Evolutionary conservation across 1,140 invertebrate genomes (phyloP).

Genomic region (Tetranychus urticae): DNA sequence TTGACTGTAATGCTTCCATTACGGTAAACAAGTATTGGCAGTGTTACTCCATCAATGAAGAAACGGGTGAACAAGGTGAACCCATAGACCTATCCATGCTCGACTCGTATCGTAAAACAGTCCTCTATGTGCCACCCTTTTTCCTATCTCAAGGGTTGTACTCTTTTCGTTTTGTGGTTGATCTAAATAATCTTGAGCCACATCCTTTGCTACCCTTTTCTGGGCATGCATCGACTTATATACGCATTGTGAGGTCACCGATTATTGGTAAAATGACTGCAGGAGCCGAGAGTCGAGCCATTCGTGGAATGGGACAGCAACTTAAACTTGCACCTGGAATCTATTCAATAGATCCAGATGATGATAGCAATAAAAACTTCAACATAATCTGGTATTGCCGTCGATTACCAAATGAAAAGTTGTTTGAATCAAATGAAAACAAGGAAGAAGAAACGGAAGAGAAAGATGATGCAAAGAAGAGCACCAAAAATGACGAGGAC

Average conservation of each 20-base stretch:
- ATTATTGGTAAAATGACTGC: constrained; percentile 15
- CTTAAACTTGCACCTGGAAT: constrained; percentile 12
- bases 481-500: too few species aligned
- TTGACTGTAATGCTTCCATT: constrained; percentile 14
- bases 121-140: constrained; percentile 15
- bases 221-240: constrained; percentile 10
- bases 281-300: constrained; percentile 15
- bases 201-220: constrained; percentile 10
- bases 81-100: constrained; percentile 14
- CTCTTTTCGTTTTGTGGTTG: constrained; percentile 14
- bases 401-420: constrained; percentile 12
- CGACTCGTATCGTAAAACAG: constrained; percentile 16
- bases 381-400: constrained; percentile 15
- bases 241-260: constrained; percentile 14
- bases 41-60: constrained; percentile 10
- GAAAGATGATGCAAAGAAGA: too few species aligned
- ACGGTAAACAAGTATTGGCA: constrained; percentile 11
- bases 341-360: constrained; percentile 15
- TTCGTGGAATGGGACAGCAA: constrained; percentile 15
- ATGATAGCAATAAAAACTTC: constrained; percentile 15
- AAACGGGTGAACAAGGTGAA: constrained; percentile 9
- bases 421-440: background rate
- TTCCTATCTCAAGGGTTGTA: constrained; percentile 15
- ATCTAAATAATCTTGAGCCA: constrained; percentile 11
- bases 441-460: background rate